Evolutionary conservation across 1,140 invertebrate genomes (phyloP).

Genomic region (Dendrolimus kikuchii): DNA sequence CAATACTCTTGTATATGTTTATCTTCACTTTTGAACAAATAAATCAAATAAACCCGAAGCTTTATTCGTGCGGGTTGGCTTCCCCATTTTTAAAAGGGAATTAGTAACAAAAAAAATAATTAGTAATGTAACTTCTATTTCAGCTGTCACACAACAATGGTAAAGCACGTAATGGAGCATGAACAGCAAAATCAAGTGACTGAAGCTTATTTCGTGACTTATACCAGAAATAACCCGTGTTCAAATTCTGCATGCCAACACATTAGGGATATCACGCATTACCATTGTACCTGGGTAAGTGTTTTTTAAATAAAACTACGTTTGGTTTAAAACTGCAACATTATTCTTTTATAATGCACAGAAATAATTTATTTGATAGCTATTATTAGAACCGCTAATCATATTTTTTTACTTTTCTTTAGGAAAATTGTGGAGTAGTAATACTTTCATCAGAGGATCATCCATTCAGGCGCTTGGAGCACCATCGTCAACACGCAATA

Average conservation of each 20-base stretch:
- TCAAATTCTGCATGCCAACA: constrained; percentile 83
- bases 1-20: too few relatives aligned
- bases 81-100: constrained; percentile 5
- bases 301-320: background rate
- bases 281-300: constrained; percentile 86
- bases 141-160: constrained; percentile 83
- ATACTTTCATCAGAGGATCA: constrained; percentile 86
- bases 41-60: too few relatives aligned
- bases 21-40: too few relatives aligned
- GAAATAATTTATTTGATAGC: background rate
- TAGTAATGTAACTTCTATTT: constrained; percentile 6
- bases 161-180: constrained; percentile 89
- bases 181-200: constrained; percentile 90
- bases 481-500: constrained; percentile 89
- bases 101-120: too few relatives aligned
- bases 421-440: constrained; percentile 90
- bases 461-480: constrained; percentile 89
- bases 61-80: background rate
- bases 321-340: too few relatives aligned
- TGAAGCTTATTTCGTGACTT: constrained; percentile 82
- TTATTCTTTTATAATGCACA: too few relatives aligned
- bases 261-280: constrained; percentile 86
- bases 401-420: constrained; percentile 21
- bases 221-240: constrained; percentile 75
- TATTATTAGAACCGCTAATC: constrained; percentile 1